These are phyloP conservation scores for Heterodera carotae DNA, from an alignment of 1,140 invertebrate species.

Conservation along the genomic window DNA sequence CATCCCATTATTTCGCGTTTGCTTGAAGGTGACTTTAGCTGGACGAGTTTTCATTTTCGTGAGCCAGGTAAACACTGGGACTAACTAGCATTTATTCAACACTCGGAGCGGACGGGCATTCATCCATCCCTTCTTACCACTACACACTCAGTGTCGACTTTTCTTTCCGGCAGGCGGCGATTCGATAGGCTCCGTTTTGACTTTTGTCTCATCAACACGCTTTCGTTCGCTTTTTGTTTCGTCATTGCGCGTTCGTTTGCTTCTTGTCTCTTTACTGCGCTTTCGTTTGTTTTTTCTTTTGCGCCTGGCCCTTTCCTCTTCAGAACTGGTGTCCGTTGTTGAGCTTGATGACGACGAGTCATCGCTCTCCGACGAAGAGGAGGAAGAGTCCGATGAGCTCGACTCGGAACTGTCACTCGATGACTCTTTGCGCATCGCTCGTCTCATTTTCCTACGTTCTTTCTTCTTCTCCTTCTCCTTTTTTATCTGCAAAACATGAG, in stretches of 20 bases:
- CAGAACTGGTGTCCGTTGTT: background rate
- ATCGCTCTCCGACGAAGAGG: conserved; percentile 20
- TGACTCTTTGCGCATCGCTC: conserved; percentile 24
- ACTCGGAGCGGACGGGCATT: too few species aligned
- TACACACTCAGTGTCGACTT: background rate
- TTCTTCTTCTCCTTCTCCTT: conserved; percentile 41
- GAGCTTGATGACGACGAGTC: background rate
- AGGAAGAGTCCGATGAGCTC: conserved; percentile 43
- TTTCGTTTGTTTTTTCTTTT: background rate
- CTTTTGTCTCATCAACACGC: background rate
- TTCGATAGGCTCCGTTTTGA: background rate
- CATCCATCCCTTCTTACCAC: background rate
- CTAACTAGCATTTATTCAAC: too few species aligned
- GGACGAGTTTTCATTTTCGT: too few species aligned
- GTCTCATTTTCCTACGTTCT: conserved; percentile 36
- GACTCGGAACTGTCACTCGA: conserved; percentile 42
- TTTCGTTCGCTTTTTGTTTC: background rate
- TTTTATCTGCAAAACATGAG: conserved; percentile 30
- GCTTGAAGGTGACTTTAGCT: too few species aligned
- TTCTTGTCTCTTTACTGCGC: background rate
- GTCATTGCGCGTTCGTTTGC: background rate
- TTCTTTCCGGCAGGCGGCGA: background rate
- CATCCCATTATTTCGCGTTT: too few species aligned
- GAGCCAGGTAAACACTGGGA: too few species aligned
- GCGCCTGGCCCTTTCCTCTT: background rate